These are phyloP conservation scores for Ligdia adustata DNA, from an alignment of 2,888 invertebrate species.

Conservation along the genomic window DNA sequence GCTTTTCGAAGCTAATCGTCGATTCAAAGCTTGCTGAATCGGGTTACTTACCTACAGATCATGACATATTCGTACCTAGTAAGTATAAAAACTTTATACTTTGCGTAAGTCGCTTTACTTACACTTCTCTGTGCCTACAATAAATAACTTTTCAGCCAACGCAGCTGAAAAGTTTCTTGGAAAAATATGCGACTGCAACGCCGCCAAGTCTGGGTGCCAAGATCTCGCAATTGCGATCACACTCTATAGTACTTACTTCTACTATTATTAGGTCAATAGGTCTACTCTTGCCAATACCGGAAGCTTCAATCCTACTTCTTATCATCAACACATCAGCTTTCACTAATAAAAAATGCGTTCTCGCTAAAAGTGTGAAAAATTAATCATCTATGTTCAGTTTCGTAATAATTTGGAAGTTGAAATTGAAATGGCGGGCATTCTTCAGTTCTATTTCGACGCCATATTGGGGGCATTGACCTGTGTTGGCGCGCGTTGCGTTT, in stretches of 20 bases:
- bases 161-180: too few species aligned
- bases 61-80: too few species aligned
- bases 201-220: too few species aligned
- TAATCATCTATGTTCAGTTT: constrained; percentile 41
- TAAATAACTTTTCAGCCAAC: too few species aligned
- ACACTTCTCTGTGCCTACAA: too few species aligned
- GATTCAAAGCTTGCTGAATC: too few species aligned
- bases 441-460: constrained; percentile 80
- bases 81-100: too few species aligned
- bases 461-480: constrained; percentile 73
- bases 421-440: constrained; percentile 78
- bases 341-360: constrained; percentile 30
- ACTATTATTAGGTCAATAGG: constrained; percentile 9
- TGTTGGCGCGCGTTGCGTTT: constrained; percentile 59
- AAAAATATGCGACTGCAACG: too few species aligned
- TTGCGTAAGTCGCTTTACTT: too few species aligned
- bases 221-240: neutral
- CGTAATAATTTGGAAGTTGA: constrained; percentile 74
- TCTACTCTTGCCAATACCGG: constrained; percentile 8
- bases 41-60: too few species aligned
- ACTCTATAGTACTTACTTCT: neutral
- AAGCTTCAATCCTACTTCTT: constrained; percentile 8
- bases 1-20: too few species aligned
- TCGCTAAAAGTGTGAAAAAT: constrained; percentile 28
- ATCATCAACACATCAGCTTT: constrained; percentile 19